Evolutionary conservation across 1,140 invertebrate genomes (phyloP), one percentile per base, ranked within the genome.

Genomic region (Drosophila nebulosa): DNA sequence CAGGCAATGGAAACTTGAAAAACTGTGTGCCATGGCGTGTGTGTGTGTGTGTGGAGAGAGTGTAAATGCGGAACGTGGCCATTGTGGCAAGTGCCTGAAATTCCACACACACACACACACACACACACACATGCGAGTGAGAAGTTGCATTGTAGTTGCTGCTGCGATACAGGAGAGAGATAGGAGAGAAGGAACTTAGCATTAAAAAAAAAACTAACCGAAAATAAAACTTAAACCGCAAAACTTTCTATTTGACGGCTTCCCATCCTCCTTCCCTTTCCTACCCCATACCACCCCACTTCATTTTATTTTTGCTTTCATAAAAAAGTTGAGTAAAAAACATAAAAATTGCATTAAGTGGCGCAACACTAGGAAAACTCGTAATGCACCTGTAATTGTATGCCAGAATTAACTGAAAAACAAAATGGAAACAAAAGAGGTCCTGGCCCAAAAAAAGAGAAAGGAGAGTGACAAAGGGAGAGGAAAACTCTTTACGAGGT

Each of bases 321-420:
- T 46, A 46, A 46, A 42, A 39, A 46, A 46, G 39, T 46, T 46
- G 16, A 16, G 39, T n/a, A 74, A 64, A 74, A 85, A 86, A 85
- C 80, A 85, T 86, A 69, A 86, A 86, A 85, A 84, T 81, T 86
- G 66, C 80, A 85, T 85, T 85, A 85, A 86, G 69, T 70, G 77
- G 71, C 32, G 71, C 32, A 64, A 51, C 63, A 59, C 39, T 26
- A 36, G 59, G 62, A 26, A 22, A 50, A 46, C 56, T 58, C 65
- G 69, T 77, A 61, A 69, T 52, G 9, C 4, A 65, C 24, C 52
- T 72, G 69, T 84, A 80, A 86, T 84, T 74, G 73, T 80, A 74
- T 77, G 77, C 73, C 50, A 52, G 63, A 64, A 58, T 55, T 36
- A 55, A 50, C 42, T 12, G 26, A 14, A 21, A 39, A 59, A 9